These are phyloP conservation scores for Drosophila bifasciata DNA, from an alignment of 1,140 invertebrate genomes.

Conservation along the genomic window DNA sequence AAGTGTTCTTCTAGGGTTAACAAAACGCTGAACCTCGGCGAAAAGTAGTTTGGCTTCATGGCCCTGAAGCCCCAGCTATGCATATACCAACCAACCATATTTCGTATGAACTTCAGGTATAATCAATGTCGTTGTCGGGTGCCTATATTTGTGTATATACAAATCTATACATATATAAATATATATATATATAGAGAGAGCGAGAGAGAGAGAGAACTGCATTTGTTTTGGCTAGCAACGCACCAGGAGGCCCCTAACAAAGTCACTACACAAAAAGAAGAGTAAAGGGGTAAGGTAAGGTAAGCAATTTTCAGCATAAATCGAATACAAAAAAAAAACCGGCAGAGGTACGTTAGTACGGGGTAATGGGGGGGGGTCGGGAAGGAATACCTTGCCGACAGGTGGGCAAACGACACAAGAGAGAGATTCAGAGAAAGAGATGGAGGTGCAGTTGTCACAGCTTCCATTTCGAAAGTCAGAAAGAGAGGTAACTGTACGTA, in stretches of 20 bases:
- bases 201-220: slow-evolving; percentile 21
- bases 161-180: neutral
- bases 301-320: slow-evolving; percentile 21
- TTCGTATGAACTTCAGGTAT: too few relatives aligned
- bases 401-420: slow-evolving; percentile 14
- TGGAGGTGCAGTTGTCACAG: neutral
- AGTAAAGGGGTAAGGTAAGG: slow-evolving; percentile 30
- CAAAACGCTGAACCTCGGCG: too few relatives aligned
- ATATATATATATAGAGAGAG: slow-evolving; percentile 5
- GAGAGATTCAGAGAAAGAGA: neutral
- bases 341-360: neutral
- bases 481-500: too few relatives aligned
- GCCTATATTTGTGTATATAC: neutral
- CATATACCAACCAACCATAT: neutral
- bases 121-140: too few relatives aligned
- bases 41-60: neutral
- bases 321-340: neutral
- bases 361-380: neutral
- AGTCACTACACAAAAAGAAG: slow-evolving; percentile 34
- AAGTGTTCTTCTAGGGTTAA: too few relatives aligned
- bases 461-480: neutral
- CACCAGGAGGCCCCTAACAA: neutral
- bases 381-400: slow-evolving; percentile 22
- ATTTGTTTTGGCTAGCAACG: slow-evolving; percentile 74
- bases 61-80: slow-evolving; percentile 1